Base-by-base conservation (phyloP, 2,797 vertebrate genomes). In the Cyclopterus lumpus region DNA sequence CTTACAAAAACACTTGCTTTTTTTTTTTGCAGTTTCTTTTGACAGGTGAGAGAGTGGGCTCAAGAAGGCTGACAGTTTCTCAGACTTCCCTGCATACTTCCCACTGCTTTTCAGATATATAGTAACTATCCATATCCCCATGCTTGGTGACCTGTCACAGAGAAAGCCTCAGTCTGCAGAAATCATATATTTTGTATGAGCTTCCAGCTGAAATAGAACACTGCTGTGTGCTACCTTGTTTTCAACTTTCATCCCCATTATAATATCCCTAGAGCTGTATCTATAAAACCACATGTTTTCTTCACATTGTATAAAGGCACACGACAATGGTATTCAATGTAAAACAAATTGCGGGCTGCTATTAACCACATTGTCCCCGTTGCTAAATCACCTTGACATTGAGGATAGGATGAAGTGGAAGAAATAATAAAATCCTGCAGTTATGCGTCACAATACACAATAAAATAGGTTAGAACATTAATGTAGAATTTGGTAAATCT, bases 391-490 rank as follows among this genome's bases (percentile, higher is more conserved):
- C 49, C 44, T 57, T 68, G 48, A 63, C 2, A 14, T 4, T 38
- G 26, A 38, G 6, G n/a, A 42, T 2, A 53, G 22, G 3, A 26
- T 11, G 30, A 72, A 32, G 38, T 24, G 10, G 8, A 20, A 55
- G 24, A 71, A 66, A 65, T 1, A 24, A n/a, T 63, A 36, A 67
- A 58, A 8, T 9, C 48, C 60, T 77, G 59, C 44, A 84, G 76
- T 74, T 81, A 81, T 59, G 44, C 48, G 74, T 77, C 66, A 75
- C 40, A 84, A 69, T 68, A 70, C 73, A 86, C 71, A 79, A 53
- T 63, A 71, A 79, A 84, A 79, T 67, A 85, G 60, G 46, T 85
- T 48, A 65, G 57, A 89, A 75, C 73, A 92, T 92, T 91, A 87
- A 86, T 92, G 70, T 86, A 73, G 57, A 88, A 65, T 73, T 71